Base-by-base conservation (phyloP, 2,888 invertebrate species). In the Linnaemya vulpina region DNA sequence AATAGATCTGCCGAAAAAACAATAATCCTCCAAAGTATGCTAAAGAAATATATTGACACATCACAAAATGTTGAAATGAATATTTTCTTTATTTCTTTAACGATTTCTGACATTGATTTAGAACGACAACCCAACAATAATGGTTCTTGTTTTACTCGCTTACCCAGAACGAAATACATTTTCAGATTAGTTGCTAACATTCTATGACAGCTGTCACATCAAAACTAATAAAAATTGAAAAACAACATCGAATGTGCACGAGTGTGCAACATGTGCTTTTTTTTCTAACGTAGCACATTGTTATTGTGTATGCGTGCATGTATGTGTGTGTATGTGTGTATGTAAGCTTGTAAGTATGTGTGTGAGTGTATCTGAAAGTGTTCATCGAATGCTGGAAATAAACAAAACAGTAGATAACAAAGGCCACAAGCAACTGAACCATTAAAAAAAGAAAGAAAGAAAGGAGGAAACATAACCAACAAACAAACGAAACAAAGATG, bases 131-230 rank as follows among this genome's bases (percentile, higher is more conserved):
- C 49, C 55, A 75, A 70, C 75, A 81, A 63, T 71, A 77, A 76
- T 76, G 53, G 7, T 22, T 25, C n/a, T 30, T 73, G 40, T 60
- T 68, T 35, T 74, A 75, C 74, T 51, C 53, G 40, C 74, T 62
- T 68, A 58, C 68, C 46, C 62, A 53, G 51, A 62, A 51, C 53
- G 20, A 74, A 74, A 67, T 60, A 55, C 51, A 53, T 17, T 58
- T 62, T 74, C 43, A 77, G 82, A 85, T 82, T 85, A 85, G 78
- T 78, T 82, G 85, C 60, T 85, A 75, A 85, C 85, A 85, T 82
- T 60, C 74, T 58, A 82, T 85, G 82, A 85, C 82, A 85, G 85
- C 85, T 85, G 85, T 85, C 85, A 82, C 82, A 85, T 82, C 85
- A 85, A 78, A 85, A 85, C 81, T 78, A 82, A 85, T 82, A 85